Percentiles rank a stretch among this genome's conserved stretches.
Conservation (phyloP, 2,797 vertebrate species). For the Eulemur mongoz region DNA sequence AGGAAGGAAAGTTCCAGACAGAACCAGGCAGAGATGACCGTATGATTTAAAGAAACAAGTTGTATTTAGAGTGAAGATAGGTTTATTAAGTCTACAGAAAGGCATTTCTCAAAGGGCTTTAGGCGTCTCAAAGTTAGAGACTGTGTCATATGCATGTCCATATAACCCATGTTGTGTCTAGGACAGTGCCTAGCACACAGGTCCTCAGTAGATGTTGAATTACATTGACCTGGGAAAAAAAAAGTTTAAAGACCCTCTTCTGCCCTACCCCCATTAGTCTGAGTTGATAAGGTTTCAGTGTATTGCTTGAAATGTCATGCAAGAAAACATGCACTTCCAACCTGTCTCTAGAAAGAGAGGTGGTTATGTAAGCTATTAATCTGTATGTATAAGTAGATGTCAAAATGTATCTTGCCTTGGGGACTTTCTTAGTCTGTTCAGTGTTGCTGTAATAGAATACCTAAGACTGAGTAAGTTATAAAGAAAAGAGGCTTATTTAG, state of each 20-base stretch:
- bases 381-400: neutral
- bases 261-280: neutral
- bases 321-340: neutral
- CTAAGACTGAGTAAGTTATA: neutral
- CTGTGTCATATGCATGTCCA: neutral
- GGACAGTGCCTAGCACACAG: neutral
- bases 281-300: neutral
- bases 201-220: neutral
- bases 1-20: slow-evolving; percentile 13
- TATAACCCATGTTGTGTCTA: no score
- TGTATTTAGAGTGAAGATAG: neutral
- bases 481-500: neutral
- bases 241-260: neutral
- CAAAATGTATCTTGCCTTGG: neutral
- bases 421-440: neutral
- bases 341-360: neutral
- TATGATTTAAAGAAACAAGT: slow-evolving; percentile 19
- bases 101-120: neutral
- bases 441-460: neutral
- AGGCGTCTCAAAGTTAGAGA: neutral
- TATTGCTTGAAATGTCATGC: neutral
- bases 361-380: neutral
- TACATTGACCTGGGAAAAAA: neutral
- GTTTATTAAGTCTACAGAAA: neutral
- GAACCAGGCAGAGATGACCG: neutral